Conservation (phyloP, 1,140 invertebrate genomes). For the Rhizoglyphus robini region DNA sequence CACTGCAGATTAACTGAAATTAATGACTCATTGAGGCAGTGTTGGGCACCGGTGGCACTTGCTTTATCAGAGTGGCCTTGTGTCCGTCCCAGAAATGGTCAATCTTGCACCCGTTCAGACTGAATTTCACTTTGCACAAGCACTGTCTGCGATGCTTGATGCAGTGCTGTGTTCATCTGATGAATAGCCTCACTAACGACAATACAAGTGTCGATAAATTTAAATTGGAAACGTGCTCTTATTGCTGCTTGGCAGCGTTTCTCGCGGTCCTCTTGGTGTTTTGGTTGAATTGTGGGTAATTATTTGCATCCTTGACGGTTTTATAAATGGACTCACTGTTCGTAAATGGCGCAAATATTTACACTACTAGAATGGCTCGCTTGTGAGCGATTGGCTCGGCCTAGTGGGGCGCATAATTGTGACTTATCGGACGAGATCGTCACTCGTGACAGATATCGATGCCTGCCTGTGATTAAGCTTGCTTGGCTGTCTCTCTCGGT, state of each 20-base stretch:
- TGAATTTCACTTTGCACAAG: too few species aligned
- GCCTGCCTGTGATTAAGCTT: too few species aligned
- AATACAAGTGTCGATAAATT: conserved; percentile 8
- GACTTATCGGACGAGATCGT: neutral
- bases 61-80: neutral
- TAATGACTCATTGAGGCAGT: neutral
- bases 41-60: neutral
- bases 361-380: neutral
- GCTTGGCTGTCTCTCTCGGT: too few species aligned
- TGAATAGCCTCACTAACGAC: neutral
- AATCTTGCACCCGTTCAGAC: too few species aligned
- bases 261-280: too few species aligned
- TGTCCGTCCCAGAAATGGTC: neutral
- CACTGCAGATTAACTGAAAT: conserved; percentile 1
- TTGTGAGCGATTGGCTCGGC: neutral
- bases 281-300: too few species aligned
- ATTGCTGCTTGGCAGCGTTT: too few species aligned
- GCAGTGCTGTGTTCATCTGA: neutral
- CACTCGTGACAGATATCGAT: too few species aligned
- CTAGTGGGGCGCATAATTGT: neutral
- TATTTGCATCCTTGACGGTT: too few species aligned
- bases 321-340: too few species aligned
- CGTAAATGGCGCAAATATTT: conserved; percentile 11
- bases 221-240: too few species aligned
- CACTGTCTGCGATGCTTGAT: too few species aligned